Percentiles rank a stretch among this genome's conserved stretches.
These are phyloP conservation scores for Macrotus californicus DNA, from an alignment of 2,113 vertebrate species.

Conservation along the genomic window DNA sequence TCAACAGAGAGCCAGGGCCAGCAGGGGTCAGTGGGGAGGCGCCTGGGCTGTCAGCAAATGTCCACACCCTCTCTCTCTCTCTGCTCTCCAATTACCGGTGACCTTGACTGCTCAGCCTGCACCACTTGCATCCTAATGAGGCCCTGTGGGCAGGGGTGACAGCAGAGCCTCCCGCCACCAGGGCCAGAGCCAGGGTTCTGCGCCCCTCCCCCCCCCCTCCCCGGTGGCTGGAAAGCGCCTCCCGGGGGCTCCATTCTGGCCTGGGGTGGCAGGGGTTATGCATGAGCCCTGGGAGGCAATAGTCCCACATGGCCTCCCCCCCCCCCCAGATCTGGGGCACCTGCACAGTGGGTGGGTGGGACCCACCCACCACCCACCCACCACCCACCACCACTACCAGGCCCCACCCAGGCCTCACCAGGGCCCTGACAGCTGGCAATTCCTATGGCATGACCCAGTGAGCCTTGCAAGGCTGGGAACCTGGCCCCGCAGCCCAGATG, in stretches of 20 bases:
- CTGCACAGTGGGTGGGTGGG: neutral
- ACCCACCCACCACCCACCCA: neutral
- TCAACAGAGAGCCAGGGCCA: neutral
- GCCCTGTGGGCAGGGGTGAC: neutral
- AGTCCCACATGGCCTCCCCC: neutral
- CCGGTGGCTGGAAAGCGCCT: neutral
- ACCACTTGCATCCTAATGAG: slow-evolving; percentile 8
- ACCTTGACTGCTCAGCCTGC: neutral
- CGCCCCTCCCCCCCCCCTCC: too few relatives aligned
- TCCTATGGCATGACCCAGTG: neutral
- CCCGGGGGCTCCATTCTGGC: neutral
- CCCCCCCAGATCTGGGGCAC: neutral
- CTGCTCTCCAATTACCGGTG: neutral
- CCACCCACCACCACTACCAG: neutral
- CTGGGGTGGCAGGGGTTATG: neutral
- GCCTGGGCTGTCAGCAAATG: accelerated
- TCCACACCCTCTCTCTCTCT: neutral
- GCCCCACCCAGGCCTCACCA: neutral
- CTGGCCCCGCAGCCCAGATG: neutral
- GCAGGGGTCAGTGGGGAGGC: neutral
- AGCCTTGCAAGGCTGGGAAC: neutral
- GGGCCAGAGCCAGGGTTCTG: neutral
- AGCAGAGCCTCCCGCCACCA: neutral
- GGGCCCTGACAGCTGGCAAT: slow-evolving; percentile 19
- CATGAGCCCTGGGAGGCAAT: neutral